phyloP scores from a whole-genome alignment of 2,113 vertebrate species.

The Mormyrus lacerda region DNA sequence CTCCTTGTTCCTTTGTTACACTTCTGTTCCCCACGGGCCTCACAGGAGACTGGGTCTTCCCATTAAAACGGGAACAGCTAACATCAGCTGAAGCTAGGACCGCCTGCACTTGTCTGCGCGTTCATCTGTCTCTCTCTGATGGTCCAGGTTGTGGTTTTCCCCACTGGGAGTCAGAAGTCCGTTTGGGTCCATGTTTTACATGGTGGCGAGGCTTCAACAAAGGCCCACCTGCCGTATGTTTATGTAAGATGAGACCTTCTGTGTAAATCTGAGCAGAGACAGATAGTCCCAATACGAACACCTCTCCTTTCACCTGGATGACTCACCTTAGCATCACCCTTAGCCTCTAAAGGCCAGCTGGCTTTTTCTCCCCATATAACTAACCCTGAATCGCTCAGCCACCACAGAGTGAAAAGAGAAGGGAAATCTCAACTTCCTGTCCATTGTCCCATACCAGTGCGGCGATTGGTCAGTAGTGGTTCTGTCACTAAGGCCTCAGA shows the following conservation, averaged over 20 bases:
- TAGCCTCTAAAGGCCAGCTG: neutral
- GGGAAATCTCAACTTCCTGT: conserved; percentile 13
- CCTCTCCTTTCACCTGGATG: neutral
- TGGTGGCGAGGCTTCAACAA: neutral
- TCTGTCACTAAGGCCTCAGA: neutral
- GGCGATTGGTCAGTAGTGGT: conserved; percentile 5
- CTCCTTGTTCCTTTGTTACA: neutral
- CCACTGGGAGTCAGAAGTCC: neutral
- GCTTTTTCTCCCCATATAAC: neutral
- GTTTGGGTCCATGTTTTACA: neutral
- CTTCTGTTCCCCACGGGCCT: neutral
- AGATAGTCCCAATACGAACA: neutral
- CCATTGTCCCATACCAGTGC: conserved; percentile 10
- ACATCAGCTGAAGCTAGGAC: neutral
- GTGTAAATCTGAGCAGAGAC: neutral
- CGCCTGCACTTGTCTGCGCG: neutral
- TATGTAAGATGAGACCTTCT: neutral
- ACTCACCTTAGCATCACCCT: neutral
- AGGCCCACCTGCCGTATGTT: neutral
- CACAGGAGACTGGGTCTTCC: neutral
- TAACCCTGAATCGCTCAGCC: neutral
- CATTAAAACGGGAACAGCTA: neutral
- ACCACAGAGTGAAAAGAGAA: neutral
- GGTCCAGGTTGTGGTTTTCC: neutral
- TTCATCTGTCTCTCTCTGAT: neutral